Percentiles rank a stretch among this genome's conserved stretches.
Evolutionary conservation across 2,888 invertebrate genomes (phyloP).

Genomic region (Idaea dimidiata): DNA sequence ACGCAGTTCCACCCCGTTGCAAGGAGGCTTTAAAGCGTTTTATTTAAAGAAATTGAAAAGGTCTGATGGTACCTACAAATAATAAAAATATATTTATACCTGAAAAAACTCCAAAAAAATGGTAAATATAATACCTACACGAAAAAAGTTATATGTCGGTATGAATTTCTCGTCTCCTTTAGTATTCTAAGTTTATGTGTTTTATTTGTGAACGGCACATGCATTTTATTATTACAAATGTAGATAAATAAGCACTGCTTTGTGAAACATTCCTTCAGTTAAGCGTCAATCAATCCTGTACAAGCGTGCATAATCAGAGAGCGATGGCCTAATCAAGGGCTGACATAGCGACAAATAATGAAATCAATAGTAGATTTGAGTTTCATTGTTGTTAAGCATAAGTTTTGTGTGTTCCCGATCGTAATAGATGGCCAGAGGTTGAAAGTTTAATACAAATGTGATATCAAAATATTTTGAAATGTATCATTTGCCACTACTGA

Average conservation of each 20-base stretch:
- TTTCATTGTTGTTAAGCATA: too few relatives aligned
- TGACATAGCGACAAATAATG: not conserved
- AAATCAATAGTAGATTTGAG: not conserved
- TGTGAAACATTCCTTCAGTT: constrained; percentile 1
- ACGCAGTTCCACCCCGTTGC: constrained; percentile 9
- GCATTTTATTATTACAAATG: constrained; percentile 1
- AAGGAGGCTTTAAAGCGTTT: constrained; percentile 11
- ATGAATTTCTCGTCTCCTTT: constrained; percentile 6
- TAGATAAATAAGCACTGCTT: not conserved
- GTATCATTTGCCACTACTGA: too few relatives aligned
- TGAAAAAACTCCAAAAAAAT: too few relatives aligned
- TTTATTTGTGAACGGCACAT: not conserved
- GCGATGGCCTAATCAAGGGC: constrained; percentile 26
- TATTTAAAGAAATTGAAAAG: not conserved
- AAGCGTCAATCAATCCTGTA: constrained; percentile 19
- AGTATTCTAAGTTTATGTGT: constrained; percentile 3
- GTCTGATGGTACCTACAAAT: too few relatives aligned
- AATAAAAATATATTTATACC: too few relatives aligned
- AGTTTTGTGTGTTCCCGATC: too few relatives aligned
- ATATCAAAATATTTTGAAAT: too few relatives aligned
- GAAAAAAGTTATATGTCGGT: too few relatives aligned
- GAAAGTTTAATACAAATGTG: too few relatives aligned
- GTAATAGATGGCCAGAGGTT: too few relatives aligned
- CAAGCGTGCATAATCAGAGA: constrained; percentile 21
- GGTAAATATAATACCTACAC: too few relatives aligned